phyloP scores from a whole-genome alignment of 2,888 invertebrate genomes.

The Lasioglossum marginatum region DNA sequence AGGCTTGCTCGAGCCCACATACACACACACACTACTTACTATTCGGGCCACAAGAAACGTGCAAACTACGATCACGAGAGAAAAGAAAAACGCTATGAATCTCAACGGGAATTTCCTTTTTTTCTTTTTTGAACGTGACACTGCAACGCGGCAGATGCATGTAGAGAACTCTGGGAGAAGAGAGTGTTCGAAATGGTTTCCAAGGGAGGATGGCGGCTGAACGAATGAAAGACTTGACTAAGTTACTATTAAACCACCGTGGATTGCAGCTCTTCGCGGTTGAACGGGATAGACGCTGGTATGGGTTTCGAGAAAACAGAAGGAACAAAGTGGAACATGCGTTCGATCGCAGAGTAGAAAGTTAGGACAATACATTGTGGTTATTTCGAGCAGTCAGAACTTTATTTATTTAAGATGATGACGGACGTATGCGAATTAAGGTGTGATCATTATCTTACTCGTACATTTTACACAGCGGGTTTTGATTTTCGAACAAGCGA shows the following conservation, averaged over 20 bases:
- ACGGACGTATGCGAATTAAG: slow-evolving; percentile 62
- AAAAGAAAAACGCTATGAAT: slow-evolving; percentile 52
- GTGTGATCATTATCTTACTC: slow-evolving; percentile 72
- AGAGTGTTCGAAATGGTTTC: slow-evolving; percentile 15
- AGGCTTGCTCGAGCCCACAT: background rate
- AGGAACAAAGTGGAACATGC: slow-evolving; percentile 36
- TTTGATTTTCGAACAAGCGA: slow-evolving; percentile 70
- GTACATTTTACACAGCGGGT: slow-evolving; percentile 70
- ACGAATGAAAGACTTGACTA: slow-evolving; percentile 20
- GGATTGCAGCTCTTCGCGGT: slow-evolving; percentile 18
- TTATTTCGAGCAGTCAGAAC: slow-evolving; percentile 70
- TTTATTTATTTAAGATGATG: slow-evolving; percentile 72
- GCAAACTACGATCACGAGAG: slow-evolving; percentile 38
- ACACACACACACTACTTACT: background rate
- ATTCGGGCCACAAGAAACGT: slow-evolving; percentile 43
- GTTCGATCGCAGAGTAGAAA: slow-evolving; percentile 49
- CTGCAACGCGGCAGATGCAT: background rate
- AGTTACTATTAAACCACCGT: slow-evolving; percentile 6
- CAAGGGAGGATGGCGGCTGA: background rate
- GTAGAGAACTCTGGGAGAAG: background rate
- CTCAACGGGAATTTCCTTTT: slow-evolving; percentile 47
- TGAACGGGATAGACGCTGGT: slow-evolving; percentile 21
- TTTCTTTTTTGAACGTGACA: slow-evolving; percentile 40
- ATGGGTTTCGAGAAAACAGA: background rate
- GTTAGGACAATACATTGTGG: slow-evolving; percentile 71